These are phyloP conservation scores for Drosophila mercatorum DNA, from an alignment of 2,888 invertebrate genomes.

Conservation along the genomic window DNA sequence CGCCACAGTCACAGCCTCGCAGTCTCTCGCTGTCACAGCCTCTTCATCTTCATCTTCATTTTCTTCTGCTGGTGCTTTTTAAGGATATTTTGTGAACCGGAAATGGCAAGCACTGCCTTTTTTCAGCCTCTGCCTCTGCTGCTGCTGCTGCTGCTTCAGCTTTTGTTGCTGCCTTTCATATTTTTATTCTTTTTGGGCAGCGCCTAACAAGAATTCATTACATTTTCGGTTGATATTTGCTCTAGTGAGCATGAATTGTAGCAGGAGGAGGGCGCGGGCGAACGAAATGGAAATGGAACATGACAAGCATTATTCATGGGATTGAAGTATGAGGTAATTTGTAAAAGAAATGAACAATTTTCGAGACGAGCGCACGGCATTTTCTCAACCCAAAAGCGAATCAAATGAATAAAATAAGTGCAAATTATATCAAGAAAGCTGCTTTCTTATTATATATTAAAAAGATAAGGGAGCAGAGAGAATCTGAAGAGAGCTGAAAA, in stretches of 20 bases:
- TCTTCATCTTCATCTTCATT: slow-evolving; percentile 5
- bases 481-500: too few relatives aligned
- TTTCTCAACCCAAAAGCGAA: neutral
- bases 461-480: too few relatives aligned
- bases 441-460: neutral
- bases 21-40: neutral
- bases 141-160: neutral
- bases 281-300: slow-evolving; percentile 31
- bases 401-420: slow-evolving; percentile 1
- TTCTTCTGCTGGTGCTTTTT: slow-evolving; percentile 21
- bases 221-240: slow-evolving; percentile 47
- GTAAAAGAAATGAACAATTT: slow-evolving; percentile 37
- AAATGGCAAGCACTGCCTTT: slow-evolving; percentile 39
- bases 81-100: slow-evolving; percentile 44
- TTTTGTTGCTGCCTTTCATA: slow-evolving; percentile 41
- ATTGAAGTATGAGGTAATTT: slow-evolving; percentile 41
- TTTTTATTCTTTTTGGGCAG: slow-evolving; percentile 19
- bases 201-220: slow-evolving; percentile 47
- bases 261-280: neutral
- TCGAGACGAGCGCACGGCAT: slow-evolving; percentile 31
- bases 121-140: neutral
- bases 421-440: neutral
- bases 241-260: slow-evolving; percentile 40
- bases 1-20: neutral
- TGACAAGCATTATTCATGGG: slow-evolving; percentile 42